These are phyloP conservation scores for Mobula hypostoma DNA, from an alignment of 2,113 vertebrate species.

Conservation along the genomic window DNA sequence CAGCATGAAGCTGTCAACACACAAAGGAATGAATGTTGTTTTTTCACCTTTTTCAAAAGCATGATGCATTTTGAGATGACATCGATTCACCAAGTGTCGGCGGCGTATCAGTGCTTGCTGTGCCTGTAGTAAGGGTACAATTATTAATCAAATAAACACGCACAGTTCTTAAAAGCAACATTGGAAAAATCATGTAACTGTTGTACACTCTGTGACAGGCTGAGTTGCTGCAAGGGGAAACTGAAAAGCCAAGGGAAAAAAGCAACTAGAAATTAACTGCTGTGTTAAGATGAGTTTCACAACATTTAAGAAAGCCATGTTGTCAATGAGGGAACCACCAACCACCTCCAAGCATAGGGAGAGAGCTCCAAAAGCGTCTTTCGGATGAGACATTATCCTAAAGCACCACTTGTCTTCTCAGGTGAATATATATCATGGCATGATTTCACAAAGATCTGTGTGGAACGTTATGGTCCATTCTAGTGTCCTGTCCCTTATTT, in stretches of 20 bases:
- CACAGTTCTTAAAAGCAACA: conserved; percentile 30
- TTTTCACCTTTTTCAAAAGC: conserved; percentile 37
- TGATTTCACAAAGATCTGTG: neutral
- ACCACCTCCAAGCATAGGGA: neutral
- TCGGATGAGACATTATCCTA: neutral
- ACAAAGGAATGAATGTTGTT: conserved; percentile 36
- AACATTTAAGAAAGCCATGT: conserved; percentile 1
- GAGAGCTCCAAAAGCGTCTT: neutral
- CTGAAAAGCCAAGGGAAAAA: conserved; percentile 2
- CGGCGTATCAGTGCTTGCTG: conserved; percentile 17
- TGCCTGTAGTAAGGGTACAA: conserved; percentile 35
- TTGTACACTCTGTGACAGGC: conserved; percentile 18
- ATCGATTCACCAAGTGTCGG: conserved; percentile 36
- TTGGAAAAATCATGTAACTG: conserved; percentile 34
- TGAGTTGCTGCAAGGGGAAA: conserved; percentile 20
- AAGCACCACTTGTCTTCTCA: neutral
- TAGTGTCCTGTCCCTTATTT: neutral
- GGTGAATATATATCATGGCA: neutral
- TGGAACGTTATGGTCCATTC: neutral
- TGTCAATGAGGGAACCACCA: conserved; percentile 7
- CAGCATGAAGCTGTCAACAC: conserved; percentile 34
- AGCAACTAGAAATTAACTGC: conserved; percentile 32
- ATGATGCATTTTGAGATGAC: conserved; percentile 36
- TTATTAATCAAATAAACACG: conserved; percentile 37
- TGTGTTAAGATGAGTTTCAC: conserved; percentile 27